phyloP scores from a whole-genome alignment of 1,140 invertebrate species.

The Ips nitidus region DNA sequence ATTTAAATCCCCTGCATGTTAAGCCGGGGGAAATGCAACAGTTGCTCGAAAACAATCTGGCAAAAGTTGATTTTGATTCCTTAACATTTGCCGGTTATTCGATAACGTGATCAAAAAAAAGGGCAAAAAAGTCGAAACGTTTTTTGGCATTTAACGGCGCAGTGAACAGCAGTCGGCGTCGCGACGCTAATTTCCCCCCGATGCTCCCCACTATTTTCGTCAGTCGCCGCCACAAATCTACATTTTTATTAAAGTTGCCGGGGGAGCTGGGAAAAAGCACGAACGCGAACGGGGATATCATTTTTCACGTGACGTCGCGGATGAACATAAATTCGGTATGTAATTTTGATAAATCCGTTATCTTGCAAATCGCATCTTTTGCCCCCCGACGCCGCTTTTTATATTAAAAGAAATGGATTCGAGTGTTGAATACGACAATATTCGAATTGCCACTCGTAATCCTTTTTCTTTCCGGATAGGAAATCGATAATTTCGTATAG shows the following conservation, averaged over 20 bases:
- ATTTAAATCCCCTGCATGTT: neutral
- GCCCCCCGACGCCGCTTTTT: no score
- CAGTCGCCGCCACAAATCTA: constrained; percentile 4
- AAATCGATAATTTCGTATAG: no score
- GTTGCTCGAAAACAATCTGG: neutral
- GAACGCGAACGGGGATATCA: constrained; percentile 4
- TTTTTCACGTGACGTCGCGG: constrained; percentile 2
- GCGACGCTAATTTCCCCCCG: neutral
- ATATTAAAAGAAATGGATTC: no score
- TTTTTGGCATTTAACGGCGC: constrained; percentile 1
- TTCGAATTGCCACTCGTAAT: no score
- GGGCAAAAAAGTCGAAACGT: neutral
- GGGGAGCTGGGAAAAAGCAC: neutral
- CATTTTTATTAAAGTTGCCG: constrained; percentile 11
- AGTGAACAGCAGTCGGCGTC: neutral
- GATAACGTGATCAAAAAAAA: neutral
- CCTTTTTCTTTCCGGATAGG: no score
- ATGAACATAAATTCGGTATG: constrained; percentile 10
- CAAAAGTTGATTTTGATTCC: neutral
- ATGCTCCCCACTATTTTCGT: neutral
- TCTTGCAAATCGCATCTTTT: no score
- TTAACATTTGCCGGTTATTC: neutral
- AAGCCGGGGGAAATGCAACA: neutral
- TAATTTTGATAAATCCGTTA: constrained; percentile 4
- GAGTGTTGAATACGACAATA: no score